Conservation (phyloP, 2,888 invertebrate genomes). For the Mechanitis mazaeus region DNA sequence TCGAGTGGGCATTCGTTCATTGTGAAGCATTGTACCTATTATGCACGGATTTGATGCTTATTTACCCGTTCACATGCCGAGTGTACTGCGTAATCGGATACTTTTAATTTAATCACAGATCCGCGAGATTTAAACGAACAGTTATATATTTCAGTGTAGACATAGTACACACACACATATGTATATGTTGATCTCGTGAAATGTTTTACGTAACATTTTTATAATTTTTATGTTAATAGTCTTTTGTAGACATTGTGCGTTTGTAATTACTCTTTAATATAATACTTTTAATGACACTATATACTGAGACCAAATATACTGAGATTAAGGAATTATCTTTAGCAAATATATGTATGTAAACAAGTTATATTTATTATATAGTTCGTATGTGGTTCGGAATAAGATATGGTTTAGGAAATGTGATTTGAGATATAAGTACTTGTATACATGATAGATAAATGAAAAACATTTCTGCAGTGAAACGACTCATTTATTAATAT, state of each 20-base stretch:
- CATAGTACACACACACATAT: too few species aligned
- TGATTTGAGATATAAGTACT: not conserved
- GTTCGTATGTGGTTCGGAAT: too few species aligned
- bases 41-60: conserved; percentile 63
- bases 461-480: not conserved
- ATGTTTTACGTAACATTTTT: too few species aligned
- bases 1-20: conserved; percentile 74
- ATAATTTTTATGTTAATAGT: too few species aligned
- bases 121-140: conserved; percentile 5
- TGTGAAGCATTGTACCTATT: conserved; percentile 68
- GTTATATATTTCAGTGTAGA: not conserved
- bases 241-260: not conserved
- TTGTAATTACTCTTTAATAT: too few species aligned
- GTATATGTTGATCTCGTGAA: too few species aligned
- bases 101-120: conserved; percentile 20
- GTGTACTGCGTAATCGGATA: conserved; percentile 24
- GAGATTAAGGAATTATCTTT: too few species aligned
- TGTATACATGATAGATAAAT: not conserved
- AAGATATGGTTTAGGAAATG: too few species aligned
- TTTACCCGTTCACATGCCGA: conserved; percentile 61
- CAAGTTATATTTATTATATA: too few species aligned
- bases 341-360: too few species aligned
- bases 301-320: too few species aligned
- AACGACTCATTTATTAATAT: conserved; percentile 5
- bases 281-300: too few species aligned